A percentile compares a stretch with the other conserved stretches of the same genome.
Conservation (phyloP, 53 echinoderm and acorn worm genomes). For the Holothuria leucospilota region DNA sequence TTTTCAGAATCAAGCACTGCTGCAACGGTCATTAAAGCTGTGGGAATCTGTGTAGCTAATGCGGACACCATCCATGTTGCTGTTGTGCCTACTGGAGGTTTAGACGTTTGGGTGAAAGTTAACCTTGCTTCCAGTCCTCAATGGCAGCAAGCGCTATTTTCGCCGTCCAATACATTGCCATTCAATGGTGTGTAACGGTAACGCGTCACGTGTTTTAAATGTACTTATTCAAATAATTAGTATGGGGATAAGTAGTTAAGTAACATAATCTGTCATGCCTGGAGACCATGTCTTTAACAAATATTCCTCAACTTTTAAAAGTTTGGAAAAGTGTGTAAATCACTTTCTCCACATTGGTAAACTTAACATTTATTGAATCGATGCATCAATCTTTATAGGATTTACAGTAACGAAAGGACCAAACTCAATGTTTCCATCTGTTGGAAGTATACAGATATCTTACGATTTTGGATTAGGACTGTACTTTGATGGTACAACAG, state of each 20-base stretch:
- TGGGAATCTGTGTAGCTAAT: background rate
- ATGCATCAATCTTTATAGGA: background rate
- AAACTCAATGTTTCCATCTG: background rate
- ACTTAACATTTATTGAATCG: no score
- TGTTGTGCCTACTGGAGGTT: background rate
- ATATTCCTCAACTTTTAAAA: no score
- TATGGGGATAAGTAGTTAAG: no score
- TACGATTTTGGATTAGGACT: background rate
- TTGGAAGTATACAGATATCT: background rate
- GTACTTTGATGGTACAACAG: conserved; percentile 16
- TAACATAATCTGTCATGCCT: no score
- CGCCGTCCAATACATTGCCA: background rate
- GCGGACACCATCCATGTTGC: background rate
- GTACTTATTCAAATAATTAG: no score
- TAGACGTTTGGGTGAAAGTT: conserved; percentile 10
- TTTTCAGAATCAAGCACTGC: no score
- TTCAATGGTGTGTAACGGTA: background rate
- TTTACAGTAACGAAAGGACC: background rate
- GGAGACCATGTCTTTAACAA: no score
- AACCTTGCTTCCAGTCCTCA: no score
- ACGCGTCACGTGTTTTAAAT: no score
- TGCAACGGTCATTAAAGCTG: conserved; percentile 35
- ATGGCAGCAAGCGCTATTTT: background rate
- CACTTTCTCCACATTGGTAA: no score
- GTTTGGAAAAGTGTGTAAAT: no score